Evolutionary conservation across 1,140 invertebrate genomes (phyloP).

Genomic region (Dolichoris vasculosae): DNA sequence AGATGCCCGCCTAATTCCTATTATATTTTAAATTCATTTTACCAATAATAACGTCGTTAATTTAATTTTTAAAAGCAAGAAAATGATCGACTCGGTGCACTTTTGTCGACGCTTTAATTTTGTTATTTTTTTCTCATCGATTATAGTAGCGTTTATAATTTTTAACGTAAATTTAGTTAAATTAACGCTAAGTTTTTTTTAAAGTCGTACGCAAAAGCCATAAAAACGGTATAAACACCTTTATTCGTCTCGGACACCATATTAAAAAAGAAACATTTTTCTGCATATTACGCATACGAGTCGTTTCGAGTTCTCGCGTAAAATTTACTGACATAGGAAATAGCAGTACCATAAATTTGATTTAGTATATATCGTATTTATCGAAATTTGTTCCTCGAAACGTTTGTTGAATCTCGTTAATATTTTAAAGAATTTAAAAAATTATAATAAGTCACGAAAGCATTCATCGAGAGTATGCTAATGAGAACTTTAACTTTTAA

Average conservation of each 20-base stretch:
- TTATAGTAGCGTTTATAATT: neutral
- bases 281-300: neutral
- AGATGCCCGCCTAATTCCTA: neutral
- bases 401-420: neutral
- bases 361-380: neutral
- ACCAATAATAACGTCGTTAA: neutral
- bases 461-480: neutral
- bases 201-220: neutral
- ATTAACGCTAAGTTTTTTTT: neutral
- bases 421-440: neutral
- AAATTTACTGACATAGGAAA: neutral
- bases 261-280: neutral
- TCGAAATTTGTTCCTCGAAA: too few relatives aligned
- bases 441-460: neutral
- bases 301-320: neutral
- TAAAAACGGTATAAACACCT: neutral
- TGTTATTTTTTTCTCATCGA: neutral
- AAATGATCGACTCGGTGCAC: neutral
- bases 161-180: neutral
- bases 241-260: neutral
- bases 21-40: neutral
- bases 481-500: neutral
- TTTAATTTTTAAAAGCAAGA: neutral
- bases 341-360: neutral
- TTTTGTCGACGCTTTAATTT: neutral